Evolutionary conservation across 2,797 vertebrate species (phyloP).

Genomic region (Apogon hyalosoma): DNA sequence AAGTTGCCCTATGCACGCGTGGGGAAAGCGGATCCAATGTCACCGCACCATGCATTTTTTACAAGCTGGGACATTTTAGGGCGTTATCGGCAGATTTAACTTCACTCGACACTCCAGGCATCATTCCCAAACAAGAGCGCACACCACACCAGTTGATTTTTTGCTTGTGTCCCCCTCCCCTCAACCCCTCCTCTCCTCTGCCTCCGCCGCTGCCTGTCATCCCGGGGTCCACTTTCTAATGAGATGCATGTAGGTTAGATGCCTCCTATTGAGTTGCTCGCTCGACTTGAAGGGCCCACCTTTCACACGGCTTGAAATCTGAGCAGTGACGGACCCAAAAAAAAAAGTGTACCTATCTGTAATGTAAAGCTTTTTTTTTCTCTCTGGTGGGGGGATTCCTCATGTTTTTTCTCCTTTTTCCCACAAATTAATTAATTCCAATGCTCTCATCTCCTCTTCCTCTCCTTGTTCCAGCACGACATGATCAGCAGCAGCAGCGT

Average conservation of each 20-base stretch:
- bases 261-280: conserved; percentile 63
- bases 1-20: conserved; percentile 53
- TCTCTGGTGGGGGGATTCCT: conserved; percentile 84
- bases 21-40: conserved; percentile 36
- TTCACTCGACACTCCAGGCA: conserved; percentile 2
- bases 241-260: conserved; percentile 97
- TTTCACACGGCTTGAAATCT: conserved; percentile 88
- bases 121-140: conserved; percentile 42
- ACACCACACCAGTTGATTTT: conserved; percentile 69
- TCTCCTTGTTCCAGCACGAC: conserved; percentile 87
- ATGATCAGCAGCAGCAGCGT: conserved; percentile 99
- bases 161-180: conserved; percentile 29
- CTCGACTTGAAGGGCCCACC: conserved; percentile 87
- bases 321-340: conserved; percentile 86
- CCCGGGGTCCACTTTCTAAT: conserved; percentile 94
- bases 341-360: conserved; percentile 81
- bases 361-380: conserved; percentile 85
- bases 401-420: conserved; percentile 67
- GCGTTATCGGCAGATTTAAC: conserved; percentile 78
- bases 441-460: conserved; percentile 86
- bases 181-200: conserved; percentile 8
- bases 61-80: conserved; percentile 76
- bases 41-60: conserved; percentile 68
- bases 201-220: conserved; percentile 75
- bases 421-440: conserved; percentile 85